Base-by-base conservation (phyloP, 2,888 invertebrate genomes). In the Tipula lateralis region DNA sequence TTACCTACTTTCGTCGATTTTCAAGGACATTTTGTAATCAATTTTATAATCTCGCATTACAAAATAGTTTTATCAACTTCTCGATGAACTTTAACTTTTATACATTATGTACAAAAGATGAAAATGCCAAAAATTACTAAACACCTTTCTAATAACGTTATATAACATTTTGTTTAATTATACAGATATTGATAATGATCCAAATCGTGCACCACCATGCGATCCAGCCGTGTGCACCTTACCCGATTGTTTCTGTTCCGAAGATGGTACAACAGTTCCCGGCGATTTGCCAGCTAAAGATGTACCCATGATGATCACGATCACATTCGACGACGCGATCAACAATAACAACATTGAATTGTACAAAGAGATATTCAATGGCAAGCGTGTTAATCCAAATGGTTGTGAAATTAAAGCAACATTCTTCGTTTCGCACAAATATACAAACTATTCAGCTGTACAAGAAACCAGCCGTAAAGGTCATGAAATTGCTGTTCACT, bases 271-370 rank as follows among this genome's bases (percentile, higher is more conserved):
- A 44, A 92, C 93, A 81, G 95, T 96, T 87, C 97, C 97, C 86
- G 96, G 96, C 13, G 96, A 96, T 88, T 91, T 96, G 84, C 96
- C 96, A 13, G 89, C 94, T 86, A 95, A 94, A 91, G 96, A 96
- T 88, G 96, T 97, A 0, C 97, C 97, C 4, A 97, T 97, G 91
- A 97, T 97, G 97, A 94, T 97, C 88, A 97, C 96, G 85, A 95
- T 97, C 89, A 97, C 97, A 84, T 97, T 97, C 89, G 97, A 97
- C 89, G 97, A 97, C 88, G 97, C 97, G 88, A 96, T 97, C 90
- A 97, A 97, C 90, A 97, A 97, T 91, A 97, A 97, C 91, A 97
- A 97, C 91, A 97, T 97, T 89, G 97, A 96, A 87, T 91, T 97
- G 84, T 97, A 97, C 92, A 96, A 96, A 89, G 96, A 97, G 88